A percentile compares a stretch with the other conserved stretches of the same genome.
phyloP scores from a whole-genome alignment of 53 echinoderm and acorn worm species.

The Stichopus horrens region DNA sequence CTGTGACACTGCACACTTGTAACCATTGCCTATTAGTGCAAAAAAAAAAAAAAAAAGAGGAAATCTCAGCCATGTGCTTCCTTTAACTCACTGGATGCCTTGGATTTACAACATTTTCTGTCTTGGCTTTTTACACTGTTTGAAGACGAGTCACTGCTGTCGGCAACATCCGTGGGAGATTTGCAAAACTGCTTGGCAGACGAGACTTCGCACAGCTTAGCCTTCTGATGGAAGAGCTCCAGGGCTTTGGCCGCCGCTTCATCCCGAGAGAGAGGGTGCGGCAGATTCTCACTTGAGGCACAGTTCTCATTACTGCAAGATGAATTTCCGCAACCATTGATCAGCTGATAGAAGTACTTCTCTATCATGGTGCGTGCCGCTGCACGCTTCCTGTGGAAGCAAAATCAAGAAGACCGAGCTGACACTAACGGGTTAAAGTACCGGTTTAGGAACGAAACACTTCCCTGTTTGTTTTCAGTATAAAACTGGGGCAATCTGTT shows the following conservation, averaged over 20 bases:
- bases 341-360: slow-evolving; percentile 95
- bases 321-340: slow-evolving; percentile 77
- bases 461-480: too few relatives aligned
- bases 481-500: not conserved
- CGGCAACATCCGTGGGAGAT: slow-evolving; percentile 27
- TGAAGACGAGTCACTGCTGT: slow-evolving; percentile 15
- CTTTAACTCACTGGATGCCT: slow-evolving; percentile 13
- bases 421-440: too few relatives aligned
- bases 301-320: slow-evolving; percentile 83
- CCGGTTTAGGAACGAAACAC: too few relatives aligned
- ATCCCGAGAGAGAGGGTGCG: slow-evolving; percentile 64
- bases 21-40: too few relatives aligned
- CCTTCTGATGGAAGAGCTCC: slow-evolving; percentile 83
- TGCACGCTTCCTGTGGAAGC: slow-evolving; percentile 79
- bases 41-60: too few relatives aligned
- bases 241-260: slow-evolving; percentile 93
- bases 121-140: not conserved
- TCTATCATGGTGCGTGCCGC: slow-evolving; percentile 83
- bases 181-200: slow-evolving; percentile 61
- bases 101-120: slow-evolving; percentile 21
- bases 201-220: slow-evolving; percentile 74
- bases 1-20: too few relatives aligned
- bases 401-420: too few relatives aligned
- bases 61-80: not conserved
- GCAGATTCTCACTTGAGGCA: slow-evolving; percentile 67